Evolutionary conservation across 2,797 vertebrate genomes (phyloP).

Genomic region (Knipowitschia caucasica): DNA sequence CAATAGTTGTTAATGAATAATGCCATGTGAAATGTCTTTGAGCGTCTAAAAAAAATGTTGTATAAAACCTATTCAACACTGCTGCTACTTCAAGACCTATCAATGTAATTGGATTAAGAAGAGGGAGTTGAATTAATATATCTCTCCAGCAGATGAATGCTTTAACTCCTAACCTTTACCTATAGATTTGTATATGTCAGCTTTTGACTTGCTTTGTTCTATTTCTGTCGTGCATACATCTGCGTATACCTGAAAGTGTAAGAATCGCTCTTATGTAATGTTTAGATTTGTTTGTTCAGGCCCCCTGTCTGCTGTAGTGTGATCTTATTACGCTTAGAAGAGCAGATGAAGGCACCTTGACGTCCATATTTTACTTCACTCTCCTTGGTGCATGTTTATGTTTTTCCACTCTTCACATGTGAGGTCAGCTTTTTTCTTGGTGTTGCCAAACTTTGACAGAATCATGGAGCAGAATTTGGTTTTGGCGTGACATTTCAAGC

Average conservation of each 20-base stretch:
- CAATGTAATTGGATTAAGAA: not conserved
- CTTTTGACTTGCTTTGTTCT: conserved; percentile 17
- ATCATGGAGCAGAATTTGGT: conserved; percentile 39
- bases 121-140: not conserved
- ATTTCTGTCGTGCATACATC: conserved; percentile 44
- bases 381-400: conserved; percentile 42
- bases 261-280: conserved; percentile 62
- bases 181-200: not conserved
- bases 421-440: conserved; percentile 21
- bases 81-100: not conserved
- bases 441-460: conserved; percentile 44
- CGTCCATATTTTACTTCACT: conserved; percentile 48
- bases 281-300: conserved; percentile 57
- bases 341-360: conserved; percentile 53
- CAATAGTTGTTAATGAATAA: no score
- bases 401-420: conserved; percentile 31
- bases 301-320: conserved; percentile 50
- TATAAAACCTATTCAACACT: no score
- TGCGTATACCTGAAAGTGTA: conserved; percentile 65
- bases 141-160: not conserved
- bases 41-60: no score
- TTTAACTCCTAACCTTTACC: not conserved
- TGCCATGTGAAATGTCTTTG: no score
- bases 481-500: conserved; percentile 50
- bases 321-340: conserved; percentile 57